A percentile compares a stretch with the other conserved stretches of the same genome.
These are phyloP conservation scores for Stegophylla sp. DNA, from an alignment of 2,888 invertebrate genomes.

Conservation along the genomic window DNA sequence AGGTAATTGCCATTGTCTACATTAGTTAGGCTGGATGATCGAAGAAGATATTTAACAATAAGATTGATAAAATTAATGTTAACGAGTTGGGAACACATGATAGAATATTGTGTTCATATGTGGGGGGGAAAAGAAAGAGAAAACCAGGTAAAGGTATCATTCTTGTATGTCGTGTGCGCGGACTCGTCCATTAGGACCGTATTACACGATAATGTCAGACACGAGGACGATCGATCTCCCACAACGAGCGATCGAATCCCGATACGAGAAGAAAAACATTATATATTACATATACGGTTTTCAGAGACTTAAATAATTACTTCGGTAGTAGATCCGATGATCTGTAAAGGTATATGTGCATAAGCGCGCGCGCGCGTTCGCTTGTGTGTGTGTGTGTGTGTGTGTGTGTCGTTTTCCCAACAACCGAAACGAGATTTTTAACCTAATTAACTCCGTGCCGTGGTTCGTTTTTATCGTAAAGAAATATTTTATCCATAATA, in stretches of 20 bases:
- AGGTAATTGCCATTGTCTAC: background rate
- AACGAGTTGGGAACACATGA: background rate
- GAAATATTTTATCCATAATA: background rate
- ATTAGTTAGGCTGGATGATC: background rate
- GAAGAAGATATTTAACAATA: background rate
- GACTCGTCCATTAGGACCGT: slow-evolving; percentile 38
- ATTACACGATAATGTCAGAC: slow-evolving; percentile 32
- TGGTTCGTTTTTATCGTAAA: background rate
- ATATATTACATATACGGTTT: background rate
- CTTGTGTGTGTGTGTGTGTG: background rate
- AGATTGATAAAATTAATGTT: background rate
- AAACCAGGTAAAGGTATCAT: slow-evolving; percentile 11
- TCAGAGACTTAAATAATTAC: slow-evolving; percentile 24
- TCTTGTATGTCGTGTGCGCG: slow-evolving; percentile 18
- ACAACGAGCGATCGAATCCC: slow-evolving; percentile 12
- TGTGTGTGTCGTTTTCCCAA: background rate
- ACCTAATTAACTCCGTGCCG: slow-evolving; percentile 32
- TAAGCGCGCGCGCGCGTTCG: background rate
- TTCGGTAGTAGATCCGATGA: background rate
- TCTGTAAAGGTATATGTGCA: background rate
- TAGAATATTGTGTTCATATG: background rate
- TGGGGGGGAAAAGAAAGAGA: background rate
- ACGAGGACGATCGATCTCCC: slow-evolving; percentile 30
- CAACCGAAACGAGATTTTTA: slow-evolving; percentile 29
- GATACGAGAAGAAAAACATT: slow-evolving; percentile 3